Percentiles rank a stretch among this genome's conserved stretches.
These are phyloP conservation scores for Ceyx margarethae DNA, from an alignment of 2,113 vertebrate genomes.

Conservation along the genomic window DNA sequence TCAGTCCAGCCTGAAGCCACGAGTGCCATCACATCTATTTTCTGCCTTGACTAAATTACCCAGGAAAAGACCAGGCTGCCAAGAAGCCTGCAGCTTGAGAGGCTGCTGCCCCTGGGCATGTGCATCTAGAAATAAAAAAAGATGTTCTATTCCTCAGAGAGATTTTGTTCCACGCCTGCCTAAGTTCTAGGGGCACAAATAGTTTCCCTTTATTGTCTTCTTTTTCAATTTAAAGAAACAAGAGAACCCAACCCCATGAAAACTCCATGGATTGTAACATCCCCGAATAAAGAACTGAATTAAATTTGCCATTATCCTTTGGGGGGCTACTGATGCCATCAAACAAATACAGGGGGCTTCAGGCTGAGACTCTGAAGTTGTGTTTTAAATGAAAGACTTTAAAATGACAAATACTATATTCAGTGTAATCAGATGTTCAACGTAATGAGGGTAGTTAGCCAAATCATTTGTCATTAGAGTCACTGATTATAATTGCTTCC, in stretches of 20 bases:
- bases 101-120: not conserved
- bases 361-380: constrained; percentile 7
- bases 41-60: constrained; percentile 23
- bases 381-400: constrained; percentile 14
- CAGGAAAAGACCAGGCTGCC: not conserved
- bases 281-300: not conserved
- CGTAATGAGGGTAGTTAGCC: constrained; percentile 48
- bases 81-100: constrained; percentile 21
- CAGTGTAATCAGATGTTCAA: constrained; percentile 13
- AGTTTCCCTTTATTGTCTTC: not conserved
- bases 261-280: not conserved
- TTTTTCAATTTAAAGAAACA: not conserved
- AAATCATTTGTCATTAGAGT: constrained; percentile 58
- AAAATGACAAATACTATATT: constrained; percentile 12
- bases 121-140: not conserved
- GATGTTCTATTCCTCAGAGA: not conserved
- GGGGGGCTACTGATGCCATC: not conserved
- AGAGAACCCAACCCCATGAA: not conserved
- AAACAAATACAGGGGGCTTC: not conserved
- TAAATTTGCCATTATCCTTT: not conserved
- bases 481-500: constrained; percentile 67
- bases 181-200: not conserved
- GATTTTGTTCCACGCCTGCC: not conserved
- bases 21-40: constrained; percentile 10
- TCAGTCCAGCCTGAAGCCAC: not conserved